Conservation (phyloP, 2,113 vertebrate genomes). For the Muntiacus muntjak region DNA sequence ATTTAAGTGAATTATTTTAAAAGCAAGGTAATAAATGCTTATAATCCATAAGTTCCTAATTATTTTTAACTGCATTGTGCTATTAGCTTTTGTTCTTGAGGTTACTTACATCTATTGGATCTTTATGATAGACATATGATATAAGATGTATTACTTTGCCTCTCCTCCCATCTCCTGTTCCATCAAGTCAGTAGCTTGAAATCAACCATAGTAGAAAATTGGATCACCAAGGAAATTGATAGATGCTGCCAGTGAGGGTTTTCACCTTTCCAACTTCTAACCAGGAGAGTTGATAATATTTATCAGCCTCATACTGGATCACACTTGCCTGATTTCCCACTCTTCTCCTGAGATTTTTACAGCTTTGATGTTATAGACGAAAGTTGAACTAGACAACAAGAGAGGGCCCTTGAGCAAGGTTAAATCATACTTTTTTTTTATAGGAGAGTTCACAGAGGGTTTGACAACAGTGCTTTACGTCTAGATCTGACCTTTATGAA, state of each 20-base stretch:
- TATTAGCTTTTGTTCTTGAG: background rate
- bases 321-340: background rate
- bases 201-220: background rate
- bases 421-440: background rate
- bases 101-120: background rate
- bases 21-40: background rate
- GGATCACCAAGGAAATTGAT: background rate
- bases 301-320: background rate
- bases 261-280: background rate
- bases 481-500: background rate
- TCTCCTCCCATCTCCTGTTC: background rate
- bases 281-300: background rate
- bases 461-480: background rate
- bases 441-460: background rate
- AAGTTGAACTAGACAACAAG: background rate
- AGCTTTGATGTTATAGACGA: background rate
- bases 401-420: background rate
- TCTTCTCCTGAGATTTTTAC: background rate
- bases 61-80: background rate
- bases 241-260: background rate
- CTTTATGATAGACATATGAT: background rate
- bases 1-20: background rate
- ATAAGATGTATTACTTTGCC: rapidly evolving
- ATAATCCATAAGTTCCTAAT: background rate
- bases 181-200: background rate